Percentiles rank a stretch among this genome's conserved stretches.
Evolutionary conservation across 2,113 vertebrate species (phyloP).

Genomic region (Sapayoa aenigma): DNA sequence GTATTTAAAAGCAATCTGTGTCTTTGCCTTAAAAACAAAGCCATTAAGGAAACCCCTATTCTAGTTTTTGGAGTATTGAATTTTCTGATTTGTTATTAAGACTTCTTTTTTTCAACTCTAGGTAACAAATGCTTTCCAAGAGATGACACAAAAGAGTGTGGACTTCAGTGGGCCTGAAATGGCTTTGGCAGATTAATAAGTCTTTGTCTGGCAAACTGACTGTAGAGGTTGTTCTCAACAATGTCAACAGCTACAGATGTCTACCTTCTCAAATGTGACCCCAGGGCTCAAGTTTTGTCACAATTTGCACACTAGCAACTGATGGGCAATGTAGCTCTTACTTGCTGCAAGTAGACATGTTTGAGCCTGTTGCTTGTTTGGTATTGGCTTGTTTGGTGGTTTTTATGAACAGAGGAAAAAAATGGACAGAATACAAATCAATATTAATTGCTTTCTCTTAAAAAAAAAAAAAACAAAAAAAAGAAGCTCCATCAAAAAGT

Average conservation of each 20-base stretch:
- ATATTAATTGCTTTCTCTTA: not conserved
- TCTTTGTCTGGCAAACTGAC: not conserved
- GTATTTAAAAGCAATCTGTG: not conserved
- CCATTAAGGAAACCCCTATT: not conserved
- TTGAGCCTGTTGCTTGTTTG: not conserved
- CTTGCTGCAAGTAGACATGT: not conserved
- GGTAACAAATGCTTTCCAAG: not conserved
- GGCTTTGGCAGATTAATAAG: not conserved
- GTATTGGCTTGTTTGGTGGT: not conserved
- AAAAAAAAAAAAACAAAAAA: not conserved
- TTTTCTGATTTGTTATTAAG: not conserved
- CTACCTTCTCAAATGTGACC: not conserved
- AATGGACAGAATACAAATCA: not conserved
- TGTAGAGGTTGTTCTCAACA: not conserved
- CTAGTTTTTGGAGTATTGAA: not conserved
- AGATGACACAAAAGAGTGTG: not conserved
- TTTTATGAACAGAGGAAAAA: not conserved
- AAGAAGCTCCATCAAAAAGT: not conserved
- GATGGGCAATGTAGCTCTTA: not conserved
- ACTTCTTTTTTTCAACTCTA: not conserved
- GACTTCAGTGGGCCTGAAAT: not conserved
- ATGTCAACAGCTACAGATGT: not conserved
- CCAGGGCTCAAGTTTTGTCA: not conserved
- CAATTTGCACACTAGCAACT: not conserved
- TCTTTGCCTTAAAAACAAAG: not conserved